Evolutionary conservation across 2,113 vertebrate genomes (phyloP).

Genomic region (Macrotus californicus): DNA sequence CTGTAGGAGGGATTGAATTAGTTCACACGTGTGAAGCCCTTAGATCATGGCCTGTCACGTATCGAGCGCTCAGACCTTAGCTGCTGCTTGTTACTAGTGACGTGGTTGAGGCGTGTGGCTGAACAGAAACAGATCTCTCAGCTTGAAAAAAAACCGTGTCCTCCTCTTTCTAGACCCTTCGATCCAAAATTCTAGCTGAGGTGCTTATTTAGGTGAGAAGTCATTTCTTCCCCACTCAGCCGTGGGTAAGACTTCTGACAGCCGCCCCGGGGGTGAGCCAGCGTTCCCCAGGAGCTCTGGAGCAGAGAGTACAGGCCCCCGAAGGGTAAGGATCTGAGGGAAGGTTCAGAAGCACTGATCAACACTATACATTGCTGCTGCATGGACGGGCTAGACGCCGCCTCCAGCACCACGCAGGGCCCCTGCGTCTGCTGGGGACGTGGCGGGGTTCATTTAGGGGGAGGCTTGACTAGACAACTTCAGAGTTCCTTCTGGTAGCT

Average conservation of each 20-base stretch:
- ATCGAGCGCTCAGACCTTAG: not conserved
- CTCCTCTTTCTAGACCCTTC: not conserved
- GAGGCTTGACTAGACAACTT: fast-evolving
- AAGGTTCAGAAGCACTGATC: not conserved
- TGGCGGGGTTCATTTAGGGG: not conserved
- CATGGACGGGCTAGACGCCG: not conserved
- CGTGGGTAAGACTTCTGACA: not conserved
- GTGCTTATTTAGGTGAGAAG: not conserved
- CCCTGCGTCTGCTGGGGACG: not conserved
- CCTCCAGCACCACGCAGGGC: not conserved
- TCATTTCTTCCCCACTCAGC: not conserved
- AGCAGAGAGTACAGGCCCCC: not conserved
- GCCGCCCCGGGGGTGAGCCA: fast-evolving
- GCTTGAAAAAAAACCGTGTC: not conserved
- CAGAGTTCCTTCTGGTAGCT: not conserved
- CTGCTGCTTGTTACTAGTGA: not conserved
- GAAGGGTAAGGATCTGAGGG: not conserved
- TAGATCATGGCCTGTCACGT: not conserved
- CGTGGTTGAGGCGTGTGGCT: not conserved
- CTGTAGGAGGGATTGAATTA: not conserved
- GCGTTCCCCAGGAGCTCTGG: not conserved
- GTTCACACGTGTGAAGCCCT: not conserved
- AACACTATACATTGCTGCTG: not conserved
- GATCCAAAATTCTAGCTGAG: not conserved
- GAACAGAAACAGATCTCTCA: not conserved